Evolutionary conservation across 2,797 vertebrate genomes (phyloP).

Genomic region (Acanthis flammea): DNA sequence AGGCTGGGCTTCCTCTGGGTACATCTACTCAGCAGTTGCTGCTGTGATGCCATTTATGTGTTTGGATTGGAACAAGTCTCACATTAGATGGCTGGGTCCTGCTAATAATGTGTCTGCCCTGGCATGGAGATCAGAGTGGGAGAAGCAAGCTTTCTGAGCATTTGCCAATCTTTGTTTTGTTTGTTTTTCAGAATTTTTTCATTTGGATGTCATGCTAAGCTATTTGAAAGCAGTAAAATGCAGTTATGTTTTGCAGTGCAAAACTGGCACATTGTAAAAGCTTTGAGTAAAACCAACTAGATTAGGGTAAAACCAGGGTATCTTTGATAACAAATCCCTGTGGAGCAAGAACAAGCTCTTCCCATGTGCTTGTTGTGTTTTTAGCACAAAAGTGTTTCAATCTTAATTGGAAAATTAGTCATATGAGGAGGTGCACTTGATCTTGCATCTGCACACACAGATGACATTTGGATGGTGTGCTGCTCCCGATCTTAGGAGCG

Average conservation of each 20-base stretch:
- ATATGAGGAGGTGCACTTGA: background rate
- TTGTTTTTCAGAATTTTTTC: background rate
- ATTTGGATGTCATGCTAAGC: background rate
- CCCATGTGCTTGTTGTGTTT: background rate
- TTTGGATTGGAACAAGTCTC: background rate
- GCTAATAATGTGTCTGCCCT: background rate
- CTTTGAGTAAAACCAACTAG: background rate
- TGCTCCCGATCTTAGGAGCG: background rate
- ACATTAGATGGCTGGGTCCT: background rate
- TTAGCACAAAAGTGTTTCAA: background rate
- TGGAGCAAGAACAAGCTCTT: background rate
- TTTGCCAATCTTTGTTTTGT: background rate
- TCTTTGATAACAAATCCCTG: background rate
- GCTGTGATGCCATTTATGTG: background rate
- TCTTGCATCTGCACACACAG: slow-evolving; percentile 1
- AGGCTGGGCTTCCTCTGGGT: background rate
- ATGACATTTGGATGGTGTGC: slow-evolving; percentile 1
- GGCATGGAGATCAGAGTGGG: background rate
- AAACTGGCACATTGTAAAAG: background rate
- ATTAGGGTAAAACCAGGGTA: background rate
- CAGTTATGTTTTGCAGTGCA: background rate
- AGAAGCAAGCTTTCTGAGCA: background rate
- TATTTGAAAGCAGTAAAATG: background rate
- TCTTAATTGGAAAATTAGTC: slow-evolving; percentile 41
- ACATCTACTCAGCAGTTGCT: background rate